Evolutionary conservation across 1,140 invertebrate species (phyloP).

Genomic region (Drosophila asahinai): DNA sequence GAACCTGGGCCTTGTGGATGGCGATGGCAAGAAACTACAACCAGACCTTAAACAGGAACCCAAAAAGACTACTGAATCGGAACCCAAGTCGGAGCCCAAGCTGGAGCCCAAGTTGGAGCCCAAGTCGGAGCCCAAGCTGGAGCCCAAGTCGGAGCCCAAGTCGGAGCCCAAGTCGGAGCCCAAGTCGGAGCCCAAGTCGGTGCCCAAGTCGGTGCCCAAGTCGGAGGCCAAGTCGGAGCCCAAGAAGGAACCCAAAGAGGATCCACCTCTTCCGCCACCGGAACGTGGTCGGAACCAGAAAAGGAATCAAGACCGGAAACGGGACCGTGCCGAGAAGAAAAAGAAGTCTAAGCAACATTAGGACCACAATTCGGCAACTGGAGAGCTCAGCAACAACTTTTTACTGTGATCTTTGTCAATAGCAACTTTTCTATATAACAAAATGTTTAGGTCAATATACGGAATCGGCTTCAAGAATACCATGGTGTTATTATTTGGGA

Average conservation of each 20-base stretch:
- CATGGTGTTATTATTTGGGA: background rate
- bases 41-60: background rate
- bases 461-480: slow-evolving; percentile 9
- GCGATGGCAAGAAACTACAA: background rate
- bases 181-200: background rate
- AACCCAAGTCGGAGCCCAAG: background rate
- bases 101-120: background rate
- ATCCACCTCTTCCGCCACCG: background rate
- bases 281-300: background rate
- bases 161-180: background rate
- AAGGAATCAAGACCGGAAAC: background rate
- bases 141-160: no score
- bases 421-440: background rate
- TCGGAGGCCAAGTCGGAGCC: no score
- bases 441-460: slow-evolving; percentile 10
- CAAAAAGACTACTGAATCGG: background rate
- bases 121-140: background rate
- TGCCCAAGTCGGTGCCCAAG: no score
- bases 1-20: slow-evolving; percentile 40
- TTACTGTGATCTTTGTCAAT: slow-evolving; percentile 15
- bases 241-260: background rate
- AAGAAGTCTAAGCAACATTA: background rate
- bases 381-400: slow-evolving; percentile 3
- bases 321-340: background rate
- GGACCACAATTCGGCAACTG: slow-evolving; percentile 2